These are phyloP conservation scores for Periparus ater DNA, from an alignment of 2,797 vertebrate species.

Conservation along the genomic window DNA sequence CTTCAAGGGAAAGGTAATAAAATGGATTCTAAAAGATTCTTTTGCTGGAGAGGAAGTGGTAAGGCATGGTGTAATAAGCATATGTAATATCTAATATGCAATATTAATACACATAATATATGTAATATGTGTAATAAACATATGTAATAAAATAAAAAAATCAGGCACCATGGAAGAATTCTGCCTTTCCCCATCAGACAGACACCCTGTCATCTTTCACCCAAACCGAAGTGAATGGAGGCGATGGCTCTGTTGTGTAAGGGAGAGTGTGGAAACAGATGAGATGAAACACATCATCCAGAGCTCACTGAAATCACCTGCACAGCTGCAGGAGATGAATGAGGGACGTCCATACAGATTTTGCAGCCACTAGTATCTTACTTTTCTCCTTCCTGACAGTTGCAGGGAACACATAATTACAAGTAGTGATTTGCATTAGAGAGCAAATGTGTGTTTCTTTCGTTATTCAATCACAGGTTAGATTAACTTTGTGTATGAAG, in stretches of 20 bases:
- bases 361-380: not conserved
- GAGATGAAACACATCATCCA: not conserved
- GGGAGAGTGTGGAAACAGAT: not conserved
- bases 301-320: constrained; percentile 4
- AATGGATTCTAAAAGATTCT: not conserved
- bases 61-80: not conserved
- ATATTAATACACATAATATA: too few species aligned
- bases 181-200: not conserved
- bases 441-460: constrained; percentile 45
- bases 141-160: too few species aligned
- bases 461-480: constrained; percentile 63
- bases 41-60: not conserved
- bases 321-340: not conserved
- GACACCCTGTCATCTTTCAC: not conserved
- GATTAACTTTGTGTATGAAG: constrained; percentile 76
- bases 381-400: not conserved
- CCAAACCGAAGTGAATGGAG: not conserved
- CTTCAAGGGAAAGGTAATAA: not conserved
- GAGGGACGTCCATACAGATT: not conserved
- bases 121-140: too few species aligned
- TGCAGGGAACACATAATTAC: constrained; percentile 50
- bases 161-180: not conserved
- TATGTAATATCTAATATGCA: too few species aligned
- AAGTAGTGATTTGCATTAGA: constrained; percentile 60
- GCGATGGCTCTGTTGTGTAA: not conserved